Base-by-base conservation (phyloP, 1,140 invertebrate genomes). In the Tenebrio molitor region DNA sequence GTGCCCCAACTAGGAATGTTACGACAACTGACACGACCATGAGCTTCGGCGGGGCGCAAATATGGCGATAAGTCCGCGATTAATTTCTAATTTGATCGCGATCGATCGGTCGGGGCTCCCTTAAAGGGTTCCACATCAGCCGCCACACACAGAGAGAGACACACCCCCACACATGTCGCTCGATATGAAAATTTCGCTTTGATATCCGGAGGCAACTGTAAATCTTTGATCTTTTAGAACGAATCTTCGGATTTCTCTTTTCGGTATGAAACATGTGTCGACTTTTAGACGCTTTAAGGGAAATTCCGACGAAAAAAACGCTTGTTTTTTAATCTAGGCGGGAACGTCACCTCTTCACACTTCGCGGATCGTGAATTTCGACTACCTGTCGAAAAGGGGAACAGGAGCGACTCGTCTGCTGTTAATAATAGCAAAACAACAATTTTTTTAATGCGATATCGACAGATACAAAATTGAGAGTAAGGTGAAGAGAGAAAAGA, bases 151-250 rank as follows among this genome's bases (percentile, higher is more conserved):
- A n/a, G n/a, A n/a, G n/a, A n/a, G n/a, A n/a, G n/a, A n/a, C n/a
- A n/a, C n/a, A n/a, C n/a, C n/a, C n/a, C n/a, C n/a, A n/a, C n/a
- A n/a, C n/a, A n/a, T 58, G 50, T 58, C 50, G 50, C 50, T 6
- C 44, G 44, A 29, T 29, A 29, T 58, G 50, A 58, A 58, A 29
- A 58, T 58, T 58, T 29, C 50, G 50, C 50, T 58, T 58, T 58
- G 50, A 58, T 29, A 58, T 58, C 50, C 21, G 50, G n/a, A 58
- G 50, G 50, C 50, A 58, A 58, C 8, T 29, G 15, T 14, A 58
- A 58, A 58, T 58, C 50, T 58, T 58, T 58, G 50, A 58, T 58
- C 21, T 58, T 15, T 58, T 25, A 5, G 36, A 12, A 34, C 21
- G 50, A 58, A 58, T 33, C 25, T 58, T 29, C 8, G 46, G 42